These are phyloP conservation scores for Marronus borbonicus DNA, from an alignment of 2,888 invertebrate genomes.

Conservation along the genomic window DNA sequence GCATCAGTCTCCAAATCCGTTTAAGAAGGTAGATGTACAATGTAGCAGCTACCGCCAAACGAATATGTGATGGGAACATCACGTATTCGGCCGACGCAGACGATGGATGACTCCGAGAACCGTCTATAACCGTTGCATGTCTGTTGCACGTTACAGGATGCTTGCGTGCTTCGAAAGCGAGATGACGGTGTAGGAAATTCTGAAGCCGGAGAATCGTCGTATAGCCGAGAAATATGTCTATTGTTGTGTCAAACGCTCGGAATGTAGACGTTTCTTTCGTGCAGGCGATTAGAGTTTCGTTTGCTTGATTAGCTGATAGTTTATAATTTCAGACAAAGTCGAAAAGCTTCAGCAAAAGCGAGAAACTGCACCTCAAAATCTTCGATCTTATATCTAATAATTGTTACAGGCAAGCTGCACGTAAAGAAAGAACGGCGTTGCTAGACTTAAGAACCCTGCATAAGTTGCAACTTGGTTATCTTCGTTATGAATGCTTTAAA, in stretches of 20 bases:
- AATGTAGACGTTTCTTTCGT: background rate
- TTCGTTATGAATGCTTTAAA: no score
- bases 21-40: background rate
- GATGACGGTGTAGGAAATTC: slow-evolving; percentile 20
- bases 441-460: no score
- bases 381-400: no score
- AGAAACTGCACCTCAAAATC: no score
- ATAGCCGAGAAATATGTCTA: slow-evolving; percentile 14
- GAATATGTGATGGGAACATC: background rate
- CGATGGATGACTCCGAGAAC: slow-evolving; percentile 33
- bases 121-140: slow-evolving; percentile 41
- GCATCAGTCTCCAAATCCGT: slow-evolving; percentile 9
- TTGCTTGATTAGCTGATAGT: background rate
- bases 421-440: no score
- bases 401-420: no score
- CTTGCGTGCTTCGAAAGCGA: slow-evolving; percentile 29
- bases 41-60: background rate
- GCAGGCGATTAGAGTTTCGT: background rate
- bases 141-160: slow-evolving; percentile 32
- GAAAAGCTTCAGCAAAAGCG: no score
- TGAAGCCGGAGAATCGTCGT: background rate
- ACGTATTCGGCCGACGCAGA: slow-evolving; percentile 17
- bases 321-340: background rate
- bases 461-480: no score
- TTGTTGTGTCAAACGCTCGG: slow-evolving; percentile 21